Percentiles rank a stretch among this genome's conserved stretches.
phyloP scores from a whole-genome alignment of 1,140 invertebrate genomes.

The Drosophila pseudoananassae region DNA sequence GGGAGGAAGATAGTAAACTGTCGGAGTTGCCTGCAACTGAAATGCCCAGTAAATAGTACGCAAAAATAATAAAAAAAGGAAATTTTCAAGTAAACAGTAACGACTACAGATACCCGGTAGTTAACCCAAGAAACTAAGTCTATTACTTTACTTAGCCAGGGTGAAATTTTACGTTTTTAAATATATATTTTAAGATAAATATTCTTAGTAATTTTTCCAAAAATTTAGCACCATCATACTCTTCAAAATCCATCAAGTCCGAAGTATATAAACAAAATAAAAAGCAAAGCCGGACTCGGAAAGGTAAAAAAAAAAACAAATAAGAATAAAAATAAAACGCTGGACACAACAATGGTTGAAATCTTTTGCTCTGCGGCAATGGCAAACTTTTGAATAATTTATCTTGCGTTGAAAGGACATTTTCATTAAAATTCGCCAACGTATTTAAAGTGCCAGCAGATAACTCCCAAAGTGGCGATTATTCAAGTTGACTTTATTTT shows the following conservation, averaged over 20 bases:
- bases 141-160: no score
- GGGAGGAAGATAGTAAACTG: constrained; percentile 9
- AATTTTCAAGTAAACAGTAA: no score
- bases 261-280: background rate
- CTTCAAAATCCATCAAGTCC: no score
- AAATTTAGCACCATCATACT: no score
- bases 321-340: constrained; percentile 36
- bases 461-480: constrained; percentile 80
- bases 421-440: constrained; percentile 82
- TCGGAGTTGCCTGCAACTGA: constrained; percentile 45
- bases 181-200: no score
- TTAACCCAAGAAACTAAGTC: background rate
- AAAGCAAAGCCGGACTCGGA: constrained; percentile 13
- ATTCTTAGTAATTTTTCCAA: no score
- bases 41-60: constrained; percentile 40
- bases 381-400: constrained; percentile 82
- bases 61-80: constrained; percentile 18
- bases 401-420: constrained; percentile 79
- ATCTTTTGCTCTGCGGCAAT: constrained; percentile 49
- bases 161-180: no score
- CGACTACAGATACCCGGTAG: background rate
- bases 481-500: constrained; percentile 79
- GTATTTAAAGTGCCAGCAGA: constrained; percentile 79
- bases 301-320: constrained; percentile 50
- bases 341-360: constrained; percentile 31